Percentiles rank a stretch among this genome's conserved stretches.
Evolutionary conservation across 2,888 invertebrate genomes (phyloP).

Genomic region (Balanococcus diminutus): DNA sequence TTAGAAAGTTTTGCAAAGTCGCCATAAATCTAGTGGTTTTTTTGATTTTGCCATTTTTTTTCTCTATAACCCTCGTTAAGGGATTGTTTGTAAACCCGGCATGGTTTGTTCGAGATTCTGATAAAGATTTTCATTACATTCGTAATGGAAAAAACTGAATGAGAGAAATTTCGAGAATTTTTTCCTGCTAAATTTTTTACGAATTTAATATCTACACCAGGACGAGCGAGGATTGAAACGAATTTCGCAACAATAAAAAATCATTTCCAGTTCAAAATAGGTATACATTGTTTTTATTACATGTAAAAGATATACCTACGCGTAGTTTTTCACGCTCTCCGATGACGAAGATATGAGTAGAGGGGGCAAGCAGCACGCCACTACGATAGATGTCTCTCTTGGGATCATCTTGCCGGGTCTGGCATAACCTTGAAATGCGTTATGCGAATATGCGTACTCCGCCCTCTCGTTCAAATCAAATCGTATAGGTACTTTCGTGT

Average conservation of each 20-base stretch:
- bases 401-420: not conserved
- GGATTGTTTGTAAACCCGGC: not conserved
- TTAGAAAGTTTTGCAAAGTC: conserved; percentile 31
- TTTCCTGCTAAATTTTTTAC: too few species aligned
- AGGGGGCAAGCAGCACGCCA: not conserved
- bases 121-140: not conserved
- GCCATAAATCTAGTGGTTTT: not conserved
- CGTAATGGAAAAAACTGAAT: too few species aligned
- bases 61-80: not conserved
- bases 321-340: not conserved
- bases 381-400: not conserved
- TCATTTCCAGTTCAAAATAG: not conserved
- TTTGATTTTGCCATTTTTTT: conserved; percentile 15
- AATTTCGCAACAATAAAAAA: not conserved
- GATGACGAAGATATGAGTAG: too few species aligned
- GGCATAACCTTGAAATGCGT: not conserved
- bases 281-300: not conserved
- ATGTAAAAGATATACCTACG: not conserved
- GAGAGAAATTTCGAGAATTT: too few species aligned
- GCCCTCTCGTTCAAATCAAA: not conserved
- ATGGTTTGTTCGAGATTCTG: not conserved
- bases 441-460: not conserved
- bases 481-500: not conserved
- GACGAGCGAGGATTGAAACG: not conserved
- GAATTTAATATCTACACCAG: too few species aligned